These are phyloP conservation scores for Iguana delicatissima DNA, from an alignment of 2,797 vertebrate species.

Conservation along the genomic window DNA sequence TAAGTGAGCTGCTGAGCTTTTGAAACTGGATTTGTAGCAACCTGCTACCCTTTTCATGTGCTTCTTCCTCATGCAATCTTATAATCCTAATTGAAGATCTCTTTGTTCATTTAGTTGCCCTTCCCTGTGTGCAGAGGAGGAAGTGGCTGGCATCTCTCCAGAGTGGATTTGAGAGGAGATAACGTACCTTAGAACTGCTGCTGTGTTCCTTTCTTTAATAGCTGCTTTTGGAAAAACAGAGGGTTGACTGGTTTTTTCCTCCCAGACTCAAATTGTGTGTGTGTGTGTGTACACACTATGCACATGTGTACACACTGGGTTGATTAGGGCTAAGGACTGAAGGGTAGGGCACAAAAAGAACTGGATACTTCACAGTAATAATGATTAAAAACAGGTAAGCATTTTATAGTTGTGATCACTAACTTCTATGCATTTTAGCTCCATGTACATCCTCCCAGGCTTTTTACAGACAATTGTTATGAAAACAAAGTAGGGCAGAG, in stretches of 20 bases:
- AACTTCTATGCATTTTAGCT: neutral
- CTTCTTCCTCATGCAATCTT: neutral
- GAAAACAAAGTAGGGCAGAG: neutral
- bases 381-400: too few relatives aligned
- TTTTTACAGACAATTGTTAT: neutral
- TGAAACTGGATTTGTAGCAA: neutral
- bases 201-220: neutral
- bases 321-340: neutral
- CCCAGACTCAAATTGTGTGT: neutral
- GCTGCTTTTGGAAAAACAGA: constrained; percentile 3
- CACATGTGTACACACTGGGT: neutral
- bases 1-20: constrained; percentile 1
- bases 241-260: neutral
- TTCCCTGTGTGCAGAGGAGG: neutral
- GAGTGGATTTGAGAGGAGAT: constrained; percentile 21
- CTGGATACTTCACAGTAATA: neutral
- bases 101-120: neutral
- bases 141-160: neutral
- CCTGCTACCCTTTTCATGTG: neutral
- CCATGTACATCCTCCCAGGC: too few relatives aligned
- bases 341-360: too few relatives aligned
- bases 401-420: neutral
- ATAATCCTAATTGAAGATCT: neutral
- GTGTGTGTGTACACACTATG: too few relatives aligned
- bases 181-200: neutral